Evolutionary conservation across 2,888 invertebrate species (phyloP), one percentile per base, ranked within the genome.

Genomic region (Drosophila infuscata): DNA sequence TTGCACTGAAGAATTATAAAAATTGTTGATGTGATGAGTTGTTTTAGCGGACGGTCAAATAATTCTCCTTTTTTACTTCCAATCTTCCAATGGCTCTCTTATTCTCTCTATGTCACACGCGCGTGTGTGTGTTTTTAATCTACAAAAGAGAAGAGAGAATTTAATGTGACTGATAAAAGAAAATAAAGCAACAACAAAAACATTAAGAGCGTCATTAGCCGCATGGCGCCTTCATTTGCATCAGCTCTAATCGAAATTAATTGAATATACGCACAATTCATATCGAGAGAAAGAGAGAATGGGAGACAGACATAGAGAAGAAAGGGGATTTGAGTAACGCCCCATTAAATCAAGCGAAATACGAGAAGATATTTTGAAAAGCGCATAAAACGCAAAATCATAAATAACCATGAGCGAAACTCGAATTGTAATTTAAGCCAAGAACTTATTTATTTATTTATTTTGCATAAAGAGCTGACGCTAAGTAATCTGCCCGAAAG

Each of bases 11-110:
- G 64, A 41, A 43, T 52, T 70, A 66, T 25, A 41, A 59, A 57
- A 67, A 57, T 49, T 35, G 38, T 20, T 66, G 38, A 69, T 76
- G 57, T 46, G 51, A 41, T 74, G 69, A 52, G 20, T 74, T 41
- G 29, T 46, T 46, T 25, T 46, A 74, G 41, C 59, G 77, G 77
- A 77, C 77, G 77, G 77, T 69, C 74, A 62, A 59, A 57, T 49
- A 48, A 25, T 67, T 30, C 30, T 52, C 15, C 36, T 56, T 54
- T 29, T 30, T 36, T 35, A 36, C 20, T 53, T 38, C 52, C 36
- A 29, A 49, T 56, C 43, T 52, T 56, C 51, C 48, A 38, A 57
- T 57, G 25, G 36, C 33, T 38, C 20, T 15, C 38, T 35, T 32
- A 25, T 25, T 53, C 30, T 56, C n/a, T 61, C 17, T 59, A 35